These are phyloP conservation scores for Drosophila hydei DNA, from an alignment of 1,140 invertebrate genomes.

Conservation along the genomic window DNA sequence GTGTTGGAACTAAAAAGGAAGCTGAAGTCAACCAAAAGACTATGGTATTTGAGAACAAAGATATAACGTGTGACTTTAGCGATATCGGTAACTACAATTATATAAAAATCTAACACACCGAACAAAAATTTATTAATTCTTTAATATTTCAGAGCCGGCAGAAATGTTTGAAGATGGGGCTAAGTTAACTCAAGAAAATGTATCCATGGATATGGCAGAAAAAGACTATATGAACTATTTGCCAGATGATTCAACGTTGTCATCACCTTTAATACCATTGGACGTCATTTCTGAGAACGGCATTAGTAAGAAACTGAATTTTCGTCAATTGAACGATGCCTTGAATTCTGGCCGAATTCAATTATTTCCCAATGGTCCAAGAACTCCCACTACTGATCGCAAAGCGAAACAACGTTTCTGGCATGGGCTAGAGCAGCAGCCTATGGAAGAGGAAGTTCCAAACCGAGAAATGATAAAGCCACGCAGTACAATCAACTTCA, in stretches of 20 bases:
- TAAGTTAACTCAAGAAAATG: slow-evolving; percentile 20
- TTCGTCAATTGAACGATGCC: slow-evolving; percentile 59
- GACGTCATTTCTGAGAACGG: slow-evolving; percentile 53
- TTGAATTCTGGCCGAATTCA: slow-evolving; percentile 58
- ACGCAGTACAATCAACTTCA: slow-evolving; percentile 54
- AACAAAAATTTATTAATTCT: background rate
- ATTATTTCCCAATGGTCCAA: slow-evolving; percentile 60
- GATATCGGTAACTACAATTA: slow-evolving; percentile 26
- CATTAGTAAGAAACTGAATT: slow-evolving; percentile 53
- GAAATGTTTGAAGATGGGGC: background rate
- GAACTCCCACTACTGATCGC: slow-evolving; percentile 55
- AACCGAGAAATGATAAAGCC: slow-evolving; percentile 29
- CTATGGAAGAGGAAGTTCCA: background rate
- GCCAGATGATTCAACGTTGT: slow-evolving; percentile 42
- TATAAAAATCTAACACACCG: background rate
- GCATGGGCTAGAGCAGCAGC: slow-evolving; percentile 18
- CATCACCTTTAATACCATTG: slow-evolving; percentile 48
- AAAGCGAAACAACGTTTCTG: slow-evolving; percentile 29
- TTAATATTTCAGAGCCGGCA: slow-evolving; percentile 10
- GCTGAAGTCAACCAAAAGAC: slow-evolving; percentile 27
- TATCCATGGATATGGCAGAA: slow-evolving; percentile 16
- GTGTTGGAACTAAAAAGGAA: background rate
- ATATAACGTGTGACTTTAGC: slow-evolving; percentile 31
- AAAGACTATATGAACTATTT: slow-evolving; percentile 27
- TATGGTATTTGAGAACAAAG: slow-evolving; percentile 27